phyloP scores from a whole-genome alignment of 2,888 invertebrate species.

The Emesis furor region DNA sequence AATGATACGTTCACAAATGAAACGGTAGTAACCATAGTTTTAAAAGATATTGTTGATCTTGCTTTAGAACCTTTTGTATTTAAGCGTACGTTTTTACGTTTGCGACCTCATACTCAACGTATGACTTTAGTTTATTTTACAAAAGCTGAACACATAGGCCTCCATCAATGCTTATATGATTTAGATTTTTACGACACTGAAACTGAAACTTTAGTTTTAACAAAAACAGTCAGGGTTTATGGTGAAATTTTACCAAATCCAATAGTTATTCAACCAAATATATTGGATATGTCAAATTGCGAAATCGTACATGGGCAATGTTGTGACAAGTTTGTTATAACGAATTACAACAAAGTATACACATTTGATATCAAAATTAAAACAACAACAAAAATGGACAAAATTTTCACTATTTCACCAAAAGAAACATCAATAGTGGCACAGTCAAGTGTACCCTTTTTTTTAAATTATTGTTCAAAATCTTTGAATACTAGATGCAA shows the following conservation, averaged over 20 bases:
- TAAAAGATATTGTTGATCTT: conserved; percentile 78
- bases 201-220: conserved; percentile 77
- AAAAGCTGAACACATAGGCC: conserved; percentile 83
- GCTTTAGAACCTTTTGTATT: conserved; percentile 83
- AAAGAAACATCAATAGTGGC: conserved; percentile 79
- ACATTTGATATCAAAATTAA: conserved; percentile 82
- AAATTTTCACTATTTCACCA: conserved; percentile 82
- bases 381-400: conserved; percentile 83
- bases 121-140: conserved; percentile 81
- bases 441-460: conserved; percentile 76
- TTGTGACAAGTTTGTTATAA: conserved; percentile 80
- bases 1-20: conserved; percentile 64
- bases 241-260: conserved; percentile 85
- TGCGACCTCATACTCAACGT: conserved; percentile 78
- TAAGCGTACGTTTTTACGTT: conserved; percentile 79
- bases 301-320: conserved; percentile 82
- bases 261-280: conserved; percentile 80
- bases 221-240: conserved; percentile 81
- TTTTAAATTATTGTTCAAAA: conserved; percentile 71
- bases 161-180: conserved; percentile 83
- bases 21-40: conserved; percentile 76
- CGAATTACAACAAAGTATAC: conserved; percentile 81
- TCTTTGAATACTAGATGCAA: conserved; percentile 38
- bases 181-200: conserved; percentile 80
- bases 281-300: conserved; percentile 84